These are phyloP conservation scores for Hesperophylax magnus DNA, from an alignment of 1,140 invertebrate genomes.

Conservation along the genomic window DNA sequence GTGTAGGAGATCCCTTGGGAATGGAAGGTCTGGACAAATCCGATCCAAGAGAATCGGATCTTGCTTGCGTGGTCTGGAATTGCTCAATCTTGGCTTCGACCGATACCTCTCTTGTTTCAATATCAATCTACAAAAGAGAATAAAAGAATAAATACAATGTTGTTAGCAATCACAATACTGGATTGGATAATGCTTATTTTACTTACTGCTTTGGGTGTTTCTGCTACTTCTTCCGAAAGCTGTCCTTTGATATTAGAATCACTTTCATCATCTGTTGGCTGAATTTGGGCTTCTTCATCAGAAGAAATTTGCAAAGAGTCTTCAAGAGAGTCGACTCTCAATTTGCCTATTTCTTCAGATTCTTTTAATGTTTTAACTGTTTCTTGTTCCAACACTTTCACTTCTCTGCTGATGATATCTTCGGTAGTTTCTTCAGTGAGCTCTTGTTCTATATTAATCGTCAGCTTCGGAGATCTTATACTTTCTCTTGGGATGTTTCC, in stretches of 20 bases:
- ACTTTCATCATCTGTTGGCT: slow-evolving; percentile 55
- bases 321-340: slow-evolving; percentile 53
- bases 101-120: slow-evolving; percentile 64
- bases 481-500: slow-evolving; percentile 31
- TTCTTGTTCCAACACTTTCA: slow-evolving; percentile 44
- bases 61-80: slow-evolving; percentile 61
- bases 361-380: slow-evolving; percentile 37
- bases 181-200: neutral
- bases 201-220: slow-evolving; percentile 43
- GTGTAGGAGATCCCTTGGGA: slow-evolving; percentile 63
- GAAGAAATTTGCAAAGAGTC: slow-evolving; percentile 55
- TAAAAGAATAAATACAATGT: too few relatives aligned
- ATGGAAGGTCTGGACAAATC: slow-evolving; percentile 59
- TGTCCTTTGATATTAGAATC: slow-evolving; percentile 51
- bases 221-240: slow-evolving; percentile 40
- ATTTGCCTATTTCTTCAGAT: slow-evolving; percentile 33
- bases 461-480: slow-evolving; percentile 44
- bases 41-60: slow-evolving; percentile 67
- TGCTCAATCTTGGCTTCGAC: slow-evolving; percentile 22
- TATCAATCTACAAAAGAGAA: neutral
- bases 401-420: slow-evolving; percentile 40
- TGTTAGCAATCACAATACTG: neutral
- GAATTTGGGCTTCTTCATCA: slow-evolving; percentile 55
- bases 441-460: slow-evolving; percentile 50
- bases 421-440: slow-evolving; percentile 31